A percentile compares a stretch with the other conserved stretches of the same genome.
phyloP scores from a whole-genome alignment of 2,888 invertebrate genomes.

The Drosophila borealis region DNA sequence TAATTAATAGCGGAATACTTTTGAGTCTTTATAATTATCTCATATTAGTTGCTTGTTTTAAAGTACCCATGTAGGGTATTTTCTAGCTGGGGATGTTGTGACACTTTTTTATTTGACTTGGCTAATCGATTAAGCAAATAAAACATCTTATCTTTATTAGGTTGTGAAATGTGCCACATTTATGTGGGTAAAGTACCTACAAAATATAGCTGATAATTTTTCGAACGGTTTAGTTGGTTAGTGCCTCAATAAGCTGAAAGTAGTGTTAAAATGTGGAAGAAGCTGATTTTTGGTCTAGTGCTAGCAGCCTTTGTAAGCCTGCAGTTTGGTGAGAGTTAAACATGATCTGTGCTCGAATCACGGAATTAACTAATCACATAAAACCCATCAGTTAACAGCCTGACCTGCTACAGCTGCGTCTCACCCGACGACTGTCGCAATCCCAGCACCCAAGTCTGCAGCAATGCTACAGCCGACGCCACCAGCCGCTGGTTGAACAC shows the following conservation, averaged over 20 bases:
- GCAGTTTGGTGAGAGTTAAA: constrained; percentile 55
- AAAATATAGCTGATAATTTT: background rate
- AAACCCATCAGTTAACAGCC: constrained; percentile 28
- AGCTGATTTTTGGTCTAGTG: constrained; percentile 46
- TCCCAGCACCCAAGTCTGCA: constrained; percentile 33
- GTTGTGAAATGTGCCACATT: background rate
- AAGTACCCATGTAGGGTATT: too few species aligned
- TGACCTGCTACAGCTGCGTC: constrained; percentile 51
- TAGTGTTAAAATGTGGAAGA: constrained; percentile 59
- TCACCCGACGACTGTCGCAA: constrained; percentile 18
- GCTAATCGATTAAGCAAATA: too few species aligned
- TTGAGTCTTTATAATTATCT: too few species aligned
- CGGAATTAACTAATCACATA: background rate
- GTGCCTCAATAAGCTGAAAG: background rate
- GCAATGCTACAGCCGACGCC: constrained; percentile 38
- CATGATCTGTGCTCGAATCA: background rate
- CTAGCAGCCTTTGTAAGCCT: constrained; percentile 45
- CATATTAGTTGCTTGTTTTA: too few species aligned
- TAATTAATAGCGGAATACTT: too few species aligned
- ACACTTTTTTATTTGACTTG: too few species aligned
- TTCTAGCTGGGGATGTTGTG: too few species aligned
- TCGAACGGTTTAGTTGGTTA: constrained; percentile 1
- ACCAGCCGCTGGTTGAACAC: constrained; percentile 24
- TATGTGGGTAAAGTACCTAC: background rate
- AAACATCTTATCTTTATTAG: constrained; percentile 9